Percentiles rank a stretch among this genome's conserved stretches.
Evolutionary conservation across 2,113 vertebrate genomes (phyloP).

Genomic region (Solea solea): DNA sequence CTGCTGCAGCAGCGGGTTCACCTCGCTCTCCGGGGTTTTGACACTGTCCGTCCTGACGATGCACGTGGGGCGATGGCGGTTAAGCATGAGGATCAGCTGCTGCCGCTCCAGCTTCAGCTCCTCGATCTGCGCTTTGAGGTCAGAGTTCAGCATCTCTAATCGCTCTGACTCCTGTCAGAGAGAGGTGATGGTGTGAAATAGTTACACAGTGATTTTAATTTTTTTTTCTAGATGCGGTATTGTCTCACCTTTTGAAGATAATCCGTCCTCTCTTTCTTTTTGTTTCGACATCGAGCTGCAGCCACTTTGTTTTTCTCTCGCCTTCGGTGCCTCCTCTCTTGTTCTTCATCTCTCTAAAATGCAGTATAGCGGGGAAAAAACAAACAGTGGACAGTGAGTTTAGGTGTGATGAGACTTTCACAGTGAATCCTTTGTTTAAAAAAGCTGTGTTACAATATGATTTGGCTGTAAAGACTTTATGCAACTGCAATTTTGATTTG

Average conservation of each 20-base stretch:
- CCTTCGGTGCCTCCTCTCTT: conserved; percentile 92
- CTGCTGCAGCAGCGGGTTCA: conserved; percentile 89
- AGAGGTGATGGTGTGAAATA: background rate
- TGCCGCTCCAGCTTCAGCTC: conserved; percentile 95
- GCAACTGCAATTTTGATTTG: no score
- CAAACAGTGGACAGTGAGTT: background rate
- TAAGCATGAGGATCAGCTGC: conserved; percentile 95
- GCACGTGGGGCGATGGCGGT: conserved; percentile 94
- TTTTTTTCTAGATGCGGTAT: no score
- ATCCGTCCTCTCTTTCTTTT: conserved; percentile 97
- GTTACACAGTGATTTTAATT: no score
- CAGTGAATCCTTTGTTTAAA: background rate
- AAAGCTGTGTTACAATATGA: no score
- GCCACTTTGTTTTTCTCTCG: conserved; percentile 98
- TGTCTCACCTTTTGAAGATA: conserved; percentile 91
- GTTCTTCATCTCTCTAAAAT: conserved; percentile 91
- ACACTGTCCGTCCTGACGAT: conserved; percentile 94
- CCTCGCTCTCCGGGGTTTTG: conserved; percentile 89
- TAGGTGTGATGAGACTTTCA: background rate
- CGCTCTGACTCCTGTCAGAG: conserved; percentile 90
- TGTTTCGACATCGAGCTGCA: conserved; percentile 96
- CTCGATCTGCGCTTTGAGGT: conserved; percentile 96
- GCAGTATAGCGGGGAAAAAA: conserved; percentile 2
- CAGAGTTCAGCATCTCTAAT: conserved; percentile 94
- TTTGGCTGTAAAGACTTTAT: no score